Evolutionary conservation across 2,888 invertebrate genomes (phyloP).

Genomic region (Cephalotes varians): DNA sequence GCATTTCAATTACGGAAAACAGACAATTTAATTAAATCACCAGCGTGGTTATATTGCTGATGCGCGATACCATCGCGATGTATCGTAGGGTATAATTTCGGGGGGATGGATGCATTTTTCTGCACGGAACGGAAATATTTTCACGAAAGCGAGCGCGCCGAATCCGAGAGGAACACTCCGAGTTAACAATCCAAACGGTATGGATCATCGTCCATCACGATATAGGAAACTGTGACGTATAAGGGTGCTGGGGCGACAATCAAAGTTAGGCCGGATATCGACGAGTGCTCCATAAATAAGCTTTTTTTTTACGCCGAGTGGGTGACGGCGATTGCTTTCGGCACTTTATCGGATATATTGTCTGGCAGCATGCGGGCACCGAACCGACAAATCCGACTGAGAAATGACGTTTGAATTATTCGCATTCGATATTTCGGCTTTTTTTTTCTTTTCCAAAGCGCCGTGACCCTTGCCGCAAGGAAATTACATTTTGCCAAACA

Average conservation of each 20-base stretch:
- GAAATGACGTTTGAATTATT: conserved; percentile 70
- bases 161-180: neutral
- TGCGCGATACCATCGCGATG: conserved; percentile 19
- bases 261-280: conserved; percentile 52
- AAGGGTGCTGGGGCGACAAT: conserved; percentile 35
- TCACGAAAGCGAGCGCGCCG: neutral
- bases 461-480: conserved; percentile 52
- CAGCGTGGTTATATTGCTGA: conserved; percentile 24
- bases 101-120: neutral
- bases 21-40: conserved; percentile 53
- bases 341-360: conserved; percentile 61
- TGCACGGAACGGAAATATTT: conserved; percentile 4
- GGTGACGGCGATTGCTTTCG: conserved; percentile 68
- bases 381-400: conserved; percentile 53
- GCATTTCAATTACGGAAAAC: conserved; percentile 53
- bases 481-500: conserved; percentile 71
- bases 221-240: conserved; percentile 15
- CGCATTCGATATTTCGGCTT: conserved; percentile 54
- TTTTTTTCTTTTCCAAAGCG: conserved; percentile 46
- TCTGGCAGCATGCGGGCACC: conserved; percentile 36
- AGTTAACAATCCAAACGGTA: conserved; percentile 32
- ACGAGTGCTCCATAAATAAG: conserved; percentile 54
- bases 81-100: conserved; percentile 37
- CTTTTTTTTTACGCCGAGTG: conserved; percentile 41
- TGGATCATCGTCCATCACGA: conserved; percentile 25